Percentiles rank a stretch among this genome's conserved stretches.
Conservation (phyloP, 2,113 vertebrate genomes). For the Peromyscus leucopus region DNA sequence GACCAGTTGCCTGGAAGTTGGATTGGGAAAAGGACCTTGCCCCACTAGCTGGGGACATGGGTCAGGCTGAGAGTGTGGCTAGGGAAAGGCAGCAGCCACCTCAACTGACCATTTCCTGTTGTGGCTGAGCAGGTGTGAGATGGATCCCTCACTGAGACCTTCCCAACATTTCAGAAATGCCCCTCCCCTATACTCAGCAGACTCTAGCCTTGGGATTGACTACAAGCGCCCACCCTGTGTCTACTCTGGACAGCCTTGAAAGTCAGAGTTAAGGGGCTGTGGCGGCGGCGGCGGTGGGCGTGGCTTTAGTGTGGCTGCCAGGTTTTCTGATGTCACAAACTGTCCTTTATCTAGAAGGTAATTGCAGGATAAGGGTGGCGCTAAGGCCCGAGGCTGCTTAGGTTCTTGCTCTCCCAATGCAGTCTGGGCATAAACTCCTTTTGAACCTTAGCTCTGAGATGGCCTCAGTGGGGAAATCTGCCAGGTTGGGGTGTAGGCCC, state of each 20-base stretch:
- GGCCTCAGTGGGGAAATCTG: not conserved
- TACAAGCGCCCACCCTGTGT: not conserved
- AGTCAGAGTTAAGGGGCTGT: not conserved
- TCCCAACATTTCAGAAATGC: not conserved
- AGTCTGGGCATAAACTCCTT: not conserved
- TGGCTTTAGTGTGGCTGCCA: not conserved
- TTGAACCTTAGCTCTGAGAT: not conserved
- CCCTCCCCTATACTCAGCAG: too few relatives aligned
- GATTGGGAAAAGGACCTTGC: not conserved
- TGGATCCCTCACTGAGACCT: not conserved
- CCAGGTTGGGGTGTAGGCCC: not conserved
- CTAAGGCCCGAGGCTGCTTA: not conserved
- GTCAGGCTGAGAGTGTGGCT: not conserved
- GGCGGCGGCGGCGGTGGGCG: not conserved
- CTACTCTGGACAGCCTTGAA: not conserved
- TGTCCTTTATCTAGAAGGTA: not conserved
- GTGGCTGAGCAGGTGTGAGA: not conserved
- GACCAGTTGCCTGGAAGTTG: not conserved
- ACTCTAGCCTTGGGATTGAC: not conserved
- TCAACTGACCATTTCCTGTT: not conserved
- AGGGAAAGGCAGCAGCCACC: too few relatives aligned
- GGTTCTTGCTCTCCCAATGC: not conserved
- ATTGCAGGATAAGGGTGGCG: not conserved
- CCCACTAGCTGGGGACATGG: not conserved
- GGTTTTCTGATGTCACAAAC: conserved; percentile 64